phyloP scores from a whole-genome alignment of 1,140 invertebrate genomes.

The Drosophila insularis region DNA sequence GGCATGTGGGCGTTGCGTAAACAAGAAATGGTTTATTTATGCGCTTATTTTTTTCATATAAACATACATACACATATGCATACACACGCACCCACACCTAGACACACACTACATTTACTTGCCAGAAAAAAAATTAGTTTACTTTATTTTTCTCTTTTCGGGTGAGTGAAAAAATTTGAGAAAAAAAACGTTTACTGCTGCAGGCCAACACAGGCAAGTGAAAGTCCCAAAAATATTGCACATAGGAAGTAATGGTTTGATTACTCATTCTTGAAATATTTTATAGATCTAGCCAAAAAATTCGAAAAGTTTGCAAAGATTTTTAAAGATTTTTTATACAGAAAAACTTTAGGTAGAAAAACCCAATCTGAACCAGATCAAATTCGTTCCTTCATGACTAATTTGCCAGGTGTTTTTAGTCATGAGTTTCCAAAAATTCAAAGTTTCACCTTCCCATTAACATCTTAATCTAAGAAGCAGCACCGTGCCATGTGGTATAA shows the following conservation, averaged over 20 bases:
- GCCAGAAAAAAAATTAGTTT: constrained; percentile 20
- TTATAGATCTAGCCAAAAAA: too few species aligned
- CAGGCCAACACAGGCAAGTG: neutral
- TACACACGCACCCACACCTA: neutral
- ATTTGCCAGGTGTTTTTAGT: neutral
- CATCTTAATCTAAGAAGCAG: neutral
- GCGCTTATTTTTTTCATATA: constrained; percentile 49
- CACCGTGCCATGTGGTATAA: neutral
- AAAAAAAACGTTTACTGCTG: too few species aligned
- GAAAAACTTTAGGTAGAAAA: too few species aligned
- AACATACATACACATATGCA: neutral
- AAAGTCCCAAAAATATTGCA: too few species aligned
- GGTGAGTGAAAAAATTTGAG: neutral
- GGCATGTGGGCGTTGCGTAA: constrained; percentile 35
- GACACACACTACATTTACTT: too few species aligned
- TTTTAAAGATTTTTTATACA: too few species aligned
- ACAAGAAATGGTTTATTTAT: constrained; percentile 71
- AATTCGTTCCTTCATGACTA: too few species aligned
- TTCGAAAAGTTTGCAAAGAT: too few species aligned
- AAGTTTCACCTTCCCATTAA: neutral
- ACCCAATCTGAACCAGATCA: too few species aligned
- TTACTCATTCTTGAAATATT: too few species aligned
- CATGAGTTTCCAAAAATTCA: neutral
- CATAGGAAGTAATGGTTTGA: neutral
- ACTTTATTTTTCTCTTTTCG: constrained; percentile 20